Percentiles rank a stretch among this genome's conserved stretches.
These are phyloP conservation scores for Fabriciana adippe DNA, from an alignment of 2,888 invertebrate species.

Conservation along the genomic window DNA sequence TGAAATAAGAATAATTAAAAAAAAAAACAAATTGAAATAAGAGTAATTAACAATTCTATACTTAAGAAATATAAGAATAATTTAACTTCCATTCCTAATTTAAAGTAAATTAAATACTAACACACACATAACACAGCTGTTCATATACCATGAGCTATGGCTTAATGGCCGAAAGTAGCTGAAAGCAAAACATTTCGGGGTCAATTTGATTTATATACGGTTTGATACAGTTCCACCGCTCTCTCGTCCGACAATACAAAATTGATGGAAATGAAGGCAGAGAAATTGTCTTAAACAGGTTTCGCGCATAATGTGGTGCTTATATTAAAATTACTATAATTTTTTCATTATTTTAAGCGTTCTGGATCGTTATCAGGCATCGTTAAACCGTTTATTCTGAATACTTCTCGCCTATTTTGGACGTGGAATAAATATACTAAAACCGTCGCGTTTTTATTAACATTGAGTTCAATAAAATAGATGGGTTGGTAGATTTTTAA, in stretches of 20 bases:
- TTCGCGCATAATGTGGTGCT: slow-evolving; percentile 21
- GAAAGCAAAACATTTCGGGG: slow-evolving; percentile 69
- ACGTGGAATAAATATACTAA: slow-evolving; percentile 14
- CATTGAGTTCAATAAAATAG: neutral
- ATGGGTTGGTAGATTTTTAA: too few relatives aligned
- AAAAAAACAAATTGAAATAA: too few relatives aligned
- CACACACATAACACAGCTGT: neutral
- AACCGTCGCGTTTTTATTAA: slow-evolving; percentile 1
- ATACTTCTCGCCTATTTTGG: slow-evolving; percentile 19
- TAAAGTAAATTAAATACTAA: neutral
- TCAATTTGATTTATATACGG: slow-evolving; percentile 76
- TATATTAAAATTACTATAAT: slow-evolving; percentile 34
- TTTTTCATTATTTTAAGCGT: slow-evolving; percentile 29
- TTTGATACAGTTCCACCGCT: slow-evolving; percentile 72
- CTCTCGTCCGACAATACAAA: slow-evolving; percentile 40
- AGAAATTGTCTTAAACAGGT: slow-evolving; percentile 32
- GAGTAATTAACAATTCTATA: too few relatives aligned
- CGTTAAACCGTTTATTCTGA: slow-evolving; percentile 22
- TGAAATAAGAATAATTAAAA: too few relatives aligned
- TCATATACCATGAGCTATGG: neutral
- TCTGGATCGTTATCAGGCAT: slow-evolving; percentile 21
- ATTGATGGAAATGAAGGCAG: slow-evolving; percentile 33
- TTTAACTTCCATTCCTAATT: too few relatives aligned
- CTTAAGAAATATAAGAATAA: too few relatives aligned
- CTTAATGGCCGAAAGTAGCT: slow-evolving; percentile 74